These are phyloP conservation scores for Drosophila antonietae DNA, from an alignment of 2,888 invertebrate genomes.

Conservation along the genomic window DNA sequence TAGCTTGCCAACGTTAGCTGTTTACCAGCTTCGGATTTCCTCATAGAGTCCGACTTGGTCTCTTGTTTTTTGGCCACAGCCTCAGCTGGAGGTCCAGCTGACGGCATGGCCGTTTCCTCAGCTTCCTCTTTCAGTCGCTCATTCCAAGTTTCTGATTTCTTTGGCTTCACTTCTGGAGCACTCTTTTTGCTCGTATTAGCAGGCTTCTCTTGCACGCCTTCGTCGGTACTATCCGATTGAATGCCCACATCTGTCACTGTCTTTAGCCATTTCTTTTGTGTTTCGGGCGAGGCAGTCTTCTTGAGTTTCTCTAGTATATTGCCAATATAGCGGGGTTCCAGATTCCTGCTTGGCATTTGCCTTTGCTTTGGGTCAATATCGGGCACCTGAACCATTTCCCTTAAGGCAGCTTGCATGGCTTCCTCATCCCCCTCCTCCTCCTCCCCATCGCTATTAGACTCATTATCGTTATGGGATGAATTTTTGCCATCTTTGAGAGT, in stretches of 20 bases:
- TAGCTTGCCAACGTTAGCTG: not conserved
- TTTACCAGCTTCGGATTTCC: not conserved
- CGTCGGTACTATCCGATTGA: not conserved
- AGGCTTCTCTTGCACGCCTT: not conserved
- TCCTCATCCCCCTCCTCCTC: slow-evolving; percentile 32
- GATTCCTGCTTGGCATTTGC: not conserved
- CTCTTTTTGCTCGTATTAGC: no score
- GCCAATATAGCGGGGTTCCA: not conserved
- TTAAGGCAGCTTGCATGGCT: slow-evolving; percentile 51
- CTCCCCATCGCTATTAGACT: slow-evolving; percentile 35
- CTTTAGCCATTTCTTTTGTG: slow-evolving; percentile 21
- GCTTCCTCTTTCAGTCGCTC: not conserved
- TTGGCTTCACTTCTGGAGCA: not conserved
- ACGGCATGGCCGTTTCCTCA: not conserved
- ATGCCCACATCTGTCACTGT: not conserved
- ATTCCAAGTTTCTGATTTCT: not conserved
- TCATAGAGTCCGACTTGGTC: not conserved
- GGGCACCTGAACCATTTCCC: slow-evolving; percentile 52
- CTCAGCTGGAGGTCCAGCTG: not conserved
- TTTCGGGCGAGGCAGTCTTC: not conserved
- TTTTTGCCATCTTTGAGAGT: not conserved
- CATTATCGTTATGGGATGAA: not conserved
- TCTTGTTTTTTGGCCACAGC: not conserved
- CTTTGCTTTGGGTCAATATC: slow-evolving; percentile 38
- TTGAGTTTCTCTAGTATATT: not conserved